These are phyloP conservation scores for Dromius quadrimaculatus DNA, from an alignment of 2,888 invertebrate genomes.

Conservation along the genomic window DNA sequence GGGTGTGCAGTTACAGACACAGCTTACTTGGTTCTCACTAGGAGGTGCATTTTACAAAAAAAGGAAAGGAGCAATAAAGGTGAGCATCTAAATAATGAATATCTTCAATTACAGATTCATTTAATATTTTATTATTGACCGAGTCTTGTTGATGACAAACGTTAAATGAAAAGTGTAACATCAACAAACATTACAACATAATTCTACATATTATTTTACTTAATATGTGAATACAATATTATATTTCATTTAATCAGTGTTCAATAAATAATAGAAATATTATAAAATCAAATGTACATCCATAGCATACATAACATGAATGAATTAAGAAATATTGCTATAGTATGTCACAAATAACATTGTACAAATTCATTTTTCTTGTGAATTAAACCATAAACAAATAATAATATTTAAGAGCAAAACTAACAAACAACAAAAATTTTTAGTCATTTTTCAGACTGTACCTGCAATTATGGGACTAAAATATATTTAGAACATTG, in stretches of 20 bases:
- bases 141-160: conserved; percentile 47
- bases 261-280: conserved; percentile 27
- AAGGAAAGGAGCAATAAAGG: conserved; percentile 26
- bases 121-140: conserved; percentile 49
- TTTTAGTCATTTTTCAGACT: conserved; percentile 40
- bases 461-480: conserved; percentile 48
- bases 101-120: conserved; percentile 43
- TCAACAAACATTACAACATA: conserved; percentile 51
- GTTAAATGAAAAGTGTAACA: conserved; percentile 52
- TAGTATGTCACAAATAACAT: conserved; percentile 33
- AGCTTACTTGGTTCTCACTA: conserved; percentile 30
- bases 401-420: conserved; percentile 40
- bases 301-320: conserved; percentile 23
- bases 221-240: conserved; percentile 57
- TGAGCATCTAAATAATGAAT: conserved; percentile 51
- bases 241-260: conserved; percentile 30
- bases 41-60: conserved; percentile 31
- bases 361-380: conserved; percentile 33
- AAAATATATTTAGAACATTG: conserved; percentile 51
- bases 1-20: conserved; percentile 25
- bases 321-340: conserved; percentile 3
- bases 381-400: conserved; percentile 27
- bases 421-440: conserved; percentile 32
- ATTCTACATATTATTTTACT: conserved; percentile 54
- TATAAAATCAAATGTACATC: conserved; percentile 42